Base-by-base conservation (phyloP, 2,888 invertebrate species). In the Epinotia demarniana region DNA sequence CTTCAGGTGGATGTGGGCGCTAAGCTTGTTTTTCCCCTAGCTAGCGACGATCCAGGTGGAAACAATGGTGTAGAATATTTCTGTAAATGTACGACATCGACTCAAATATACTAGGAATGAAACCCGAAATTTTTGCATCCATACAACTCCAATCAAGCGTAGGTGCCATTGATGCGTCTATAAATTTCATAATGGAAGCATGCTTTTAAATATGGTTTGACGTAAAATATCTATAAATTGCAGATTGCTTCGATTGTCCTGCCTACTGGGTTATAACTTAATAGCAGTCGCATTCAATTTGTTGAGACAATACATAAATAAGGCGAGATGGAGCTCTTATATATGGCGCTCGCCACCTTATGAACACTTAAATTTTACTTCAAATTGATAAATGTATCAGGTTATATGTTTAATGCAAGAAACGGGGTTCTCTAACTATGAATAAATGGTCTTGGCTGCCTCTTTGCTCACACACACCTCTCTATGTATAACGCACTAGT, bases 211-310 rank as follows among this genome's bases (percentile, higher is more conserved):
- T 57, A 74, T 58, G 74, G 69, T 33, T 46, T 46, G 74, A 70
- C 74, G 23, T 58, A 64, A 74, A 72, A 49, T 63, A 58, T 58
- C 57, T 57, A 74, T 74, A 74, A 74, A 69, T 70, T 70, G 63
- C 58, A 63, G 69, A 74, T 70, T 70, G 74, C 57, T 58, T 49
- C 70, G 46, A 63, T 58, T 70, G 69, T 72, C 46, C 57, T 74
- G 69, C 69, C 69, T 57, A 69, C 74, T 33, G 57, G 55, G 12
- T 57, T 27, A 67, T 73, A 67, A 73, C 73, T 67, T 73, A 73
- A 73, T 67, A 61, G 62, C 57, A 16, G 18, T 58, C 49, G 58
- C n/a, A 60, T 43, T 33, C 43, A 69, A 60, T 69, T 69, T 46
- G 58, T 43, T 27, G 58, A 46, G 18, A 46, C 58, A 60, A 46